Percentiles rank a stretch among this genome's conserved stretches.
Conservation (phyloP, 2,797 vertebrate species). For the Margarornis squamiger region DNA sequence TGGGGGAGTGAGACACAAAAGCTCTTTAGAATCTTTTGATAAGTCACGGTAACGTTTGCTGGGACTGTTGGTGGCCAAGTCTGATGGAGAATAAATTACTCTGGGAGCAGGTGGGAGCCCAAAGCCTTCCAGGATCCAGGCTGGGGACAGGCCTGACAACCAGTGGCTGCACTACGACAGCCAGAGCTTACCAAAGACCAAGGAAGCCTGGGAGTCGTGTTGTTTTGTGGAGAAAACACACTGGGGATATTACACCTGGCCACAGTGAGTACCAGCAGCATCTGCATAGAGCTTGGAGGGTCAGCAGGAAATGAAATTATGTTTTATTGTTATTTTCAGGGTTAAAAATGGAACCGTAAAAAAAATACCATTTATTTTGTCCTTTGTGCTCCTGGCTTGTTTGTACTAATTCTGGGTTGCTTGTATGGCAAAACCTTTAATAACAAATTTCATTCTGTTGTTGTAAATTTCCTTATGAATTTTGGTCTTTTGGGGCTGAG, state of each 20-base stretch:
- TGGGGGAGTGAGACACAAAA: background rate
- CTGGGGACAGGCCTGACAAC: conserved; percentile 92
- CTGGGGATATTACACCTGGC: conserved; percentile 97
- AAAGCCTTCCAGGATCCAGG: conserved; percentile 72
- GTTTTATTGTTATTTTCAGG: background rate
- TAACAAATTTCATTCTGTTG: background rate
- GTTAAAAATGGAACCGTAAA: background rate
- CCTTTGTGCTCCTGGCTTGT: background rate
- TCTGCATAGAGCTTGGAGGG: background rate
- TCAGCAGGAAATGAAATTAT: background rate
- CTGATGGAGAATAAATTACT: background rate
- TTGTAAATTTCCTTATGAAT: background rate
- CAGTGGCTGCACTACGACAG: conserved; percentile 93
- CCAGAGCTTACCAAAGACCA: conserved; percentile 85
- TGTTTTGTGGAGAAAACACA: conserved; percentile 97
- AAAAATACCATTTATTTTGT: rapidly evolving
- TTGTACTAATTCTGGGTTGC: background rate
- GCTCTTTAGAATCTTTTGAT: background rate
- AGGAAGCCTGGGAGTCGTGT: conserved; percentile 87
- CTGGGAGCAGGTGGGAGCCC: conserved; percentile 78
- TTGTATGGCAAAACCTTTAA: background rate
- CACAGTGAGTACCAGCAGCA: conserved; percentile 78
- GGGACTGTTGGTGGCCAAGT: background rate
- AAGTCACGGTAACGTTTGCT: background rate
- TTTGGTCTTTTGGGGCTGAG: background rate